Percentiles rank a stretch among this genome's conserved stretches.
phyloP scores from a whole-genome alignment of 37 sponge, comb jelly and placozoan species.

The Chondrosia reniformis region DNA sequence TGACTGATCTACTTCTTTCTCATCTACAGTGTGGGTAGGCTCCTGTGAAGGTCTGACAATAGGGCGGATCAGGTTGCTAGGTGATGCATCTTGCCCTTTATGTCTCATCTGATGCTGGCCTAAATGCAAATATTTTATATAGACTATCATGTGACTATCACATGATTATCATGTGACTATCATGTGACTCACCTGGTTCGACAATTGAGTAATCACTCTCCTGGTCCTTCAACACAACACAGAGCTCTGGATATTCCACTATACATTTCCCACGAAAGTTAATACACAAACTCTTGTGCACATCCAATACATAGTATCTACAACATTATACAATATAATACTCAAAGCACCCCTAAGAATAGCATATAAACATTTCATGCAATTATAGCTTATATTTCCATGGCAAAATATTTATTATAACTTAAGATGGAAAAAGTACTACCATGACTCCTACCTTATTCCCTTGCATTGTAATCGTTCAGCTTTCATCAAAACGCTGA shows the following conservation, averaged over 20 bases:
- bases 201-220: neutral
- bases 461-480: constrained; percentile 1
- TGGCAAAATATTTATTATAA: too few relatives aligned
- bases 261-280: constrained; percentile 35
- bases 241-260: constrained; percentile 52
- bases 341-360: neutral
- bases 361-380: too few relatives aligned
- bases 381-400: too few relatives aligned
- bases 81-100: too few relatives aligned
- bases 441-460: neutral
- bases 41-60: too few relatives aligned
- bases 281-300: constrained; percentile 3
- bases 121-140: neutral
- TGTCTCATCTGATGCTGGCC: too few relatives aligned
- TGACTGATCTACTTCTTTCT: too few relatives aligned
- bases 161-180: neutral
- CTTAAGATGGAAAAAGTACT: too few relatives aligned
- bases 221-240: constrained; percentile 14
- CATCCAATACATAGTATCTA: constrained; percentile 34
- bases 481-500: constrained; percentile 28
- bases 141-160: neutral
- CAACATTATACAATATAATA: neutral
- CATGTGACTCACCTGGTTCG: constrained; percentile 6
- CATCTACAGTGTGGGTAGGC: too few relatives aligned
- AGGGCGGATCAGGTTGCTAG: too few relatives aligned